A percentile compares a stretch with the other conserved stretches of the same genome.
Evolutionary conservation across 2,888 invertebrate genomes (phyloP).

Genomic region (Polylopha cassiicola): DNA sequence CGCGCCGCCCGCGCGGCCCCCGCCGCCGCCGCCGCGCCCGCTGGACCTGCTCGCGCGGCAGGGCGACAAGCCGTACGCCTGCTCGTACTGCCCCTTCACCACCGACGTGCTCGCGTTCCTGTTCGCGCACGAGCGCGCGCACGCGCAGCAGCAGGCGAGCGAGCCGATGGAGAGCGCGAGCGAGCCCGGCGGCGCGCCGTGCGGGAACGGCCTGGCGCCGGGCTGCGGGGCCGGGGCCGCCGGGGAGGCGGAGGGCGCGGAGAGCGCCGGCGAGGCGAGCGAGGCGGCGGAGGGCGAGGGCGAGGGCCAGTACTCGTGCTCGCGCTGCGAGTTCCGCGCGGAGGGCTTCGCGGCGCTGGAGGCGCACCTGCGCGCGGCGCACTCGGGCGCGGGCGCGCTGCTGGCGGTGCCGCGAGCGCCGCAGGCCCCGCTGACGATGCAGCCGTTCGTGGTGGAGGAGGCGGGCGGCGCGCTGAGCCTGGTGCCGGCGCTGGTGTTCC

Average conservation of each 20-base stretch:
- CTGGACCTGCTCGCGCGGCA: conserved; percentile 76
- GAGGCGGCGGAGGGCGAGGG: conserved; percentile 44
- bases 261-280: conserved; percentile 47
- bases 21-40: conserved; percentile 66
- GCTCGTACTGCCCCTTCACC: conserved; percentile 92
- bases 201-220: conserved; percentile 32
- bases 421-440: conserved; percentile 87
- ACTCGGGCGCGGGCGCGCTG: conserved; percentile 73
- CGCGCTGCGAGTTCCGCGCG: conserved; percentile 69
- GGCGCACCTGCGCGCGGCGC: conserved; percentile 67
- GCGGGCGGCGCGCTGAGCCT: conserved; percentile 80
- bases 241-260: conserved; percentile 44
- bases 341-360: conserved; percentile 68
- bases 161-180: conserved; percentile 39
- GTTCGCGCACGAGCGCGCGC: conserved; percentile 94
- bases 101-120: conserved; percentile 93
- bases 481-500: conserved; percentile 94
- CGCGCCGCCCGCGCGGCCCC: conserved; percentile 77
- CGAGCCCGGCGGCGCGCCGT: conserved; percentile 38
- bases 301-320: conserved; percentile 63
- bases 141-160: conserved; percentile 68
- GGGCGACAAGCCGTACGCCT: conserved; percentile 88
- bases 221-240: conserved; percentile 61
- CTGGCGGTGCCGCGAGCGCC: conserved; percentile 80
- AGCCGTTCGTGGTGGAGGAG: conserved; percentile 91